Conservation (phyloP, 30 jellyfish, hydroid and myxozoan genomes). For the Sanderia malayensis region DNA sequence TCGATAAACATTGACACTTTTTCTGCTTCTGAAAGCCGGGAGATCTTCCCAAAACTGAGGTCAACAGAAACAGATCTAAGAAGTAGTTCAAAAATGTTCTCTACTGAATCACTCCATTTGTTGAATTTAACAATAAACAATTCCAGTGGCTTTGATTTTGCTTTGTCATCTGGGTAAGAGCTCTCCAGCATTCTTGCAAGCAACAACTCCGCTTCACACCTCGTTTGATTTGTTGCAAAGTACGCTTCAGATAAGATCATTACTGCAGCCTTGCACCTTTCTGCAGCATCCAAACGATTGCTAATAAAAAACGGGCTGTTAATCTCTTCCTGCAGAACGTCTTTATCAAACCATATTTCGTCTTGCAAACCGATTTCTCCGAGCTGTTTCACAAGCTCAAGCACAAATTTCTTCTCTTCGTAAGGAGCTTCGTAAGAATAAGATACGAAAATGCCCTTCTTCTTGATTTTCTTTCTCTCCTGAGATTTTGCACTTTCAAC, state of each 20-base stretch:
- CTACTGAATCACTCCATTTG: slow-evolving; percentile 11
- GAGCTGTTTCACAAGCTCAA: slow-evolving; percentile 40
- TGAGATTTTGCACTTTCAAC: neutral
- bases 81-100: slow-evolving; percentile 5
- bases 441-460: slow-evolving; percentile 47
- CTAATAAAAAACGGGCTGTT: slow-evolving; percentile 33
- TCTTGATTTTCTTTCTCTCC: slow-evolving; percentile 18
- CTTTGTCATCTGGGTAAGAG: neutral
- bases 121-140: neutral
- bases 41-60: slow-evolving; percentile 34
- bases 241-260: slow-evolving; percentile 34
- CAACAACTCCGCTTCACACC: slow-evolving; percentile 41
- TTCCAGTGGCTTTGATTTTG: slow-evolving; percentile 5
- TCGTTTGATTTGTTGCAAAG: slow-evolving; percentile 31
- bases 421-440: slow-evolving; percentile 38
- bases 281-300: slow-evolving; percentile 56
- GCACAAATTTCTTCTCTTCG: slow-evolving; percentile 46
- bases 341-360: slow-evolving; percentile 57
- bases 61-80: slow-evolving; percentile 20
- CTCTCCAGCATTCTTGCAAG: neutral
- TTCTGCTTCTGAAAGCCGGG: slow-evolving; percentile 59
- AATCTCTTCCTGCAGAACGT: slow-evolving; percentile 30
- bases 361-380: slow-evolving; percentile 53
- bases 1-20: slow-evolving; percentile 48
- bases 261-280: slow-evolving; percentile 58